Evolutionary conservation across 2,888 invertebrate species (phyloP), one percentile per base, ranked within the genome.

Genomic region (Pemphredon lugubris): DNA sequence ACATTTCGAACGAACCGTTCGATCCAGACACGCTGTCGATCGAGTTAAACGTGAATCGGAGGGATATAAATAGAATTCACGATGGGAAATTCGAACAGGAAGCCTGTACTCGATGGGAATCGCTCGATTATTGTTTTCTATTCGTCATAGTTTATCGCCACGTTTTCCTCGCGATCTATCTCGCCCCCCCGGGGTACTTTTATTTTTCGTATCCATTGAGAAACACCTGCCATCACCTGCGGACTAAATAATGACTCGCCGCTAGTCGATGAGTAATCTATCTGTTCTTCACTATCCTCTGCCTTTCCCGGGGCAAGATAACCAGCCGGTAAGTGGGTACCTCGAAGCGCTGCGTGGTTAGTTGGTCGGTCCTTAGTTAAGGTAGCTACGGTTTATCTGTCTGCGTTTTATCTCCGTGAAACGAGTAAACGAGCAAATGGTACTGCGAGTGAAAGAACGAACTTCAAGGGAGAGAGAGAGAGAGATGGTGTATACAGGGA

Each of bases 1-100:
- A 71, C 57, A 71, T 71, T 69, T n/a, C 48, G 1, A 44, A 45
- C 23, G 30, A n/a, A 57, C 63, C 70, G 51, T 53, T 61, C 51
- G 51, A n/a, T n/a, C 26, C 26, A 23, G n/a, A 7, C 20, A 5
- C n/a, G 30, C 9, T 34, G 23, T 26, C 0, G 20, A 40, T 54
- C 42, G 21, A 34, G 26, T 32, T n/a, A 30, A 47, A 40, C 39
- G 14, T 13, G 50, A 26, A 40, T 44, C 30, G 44, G 44, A 70
- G 60, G 69, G 69, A 54, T 68, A 53, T 11, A 34, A 45, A 30
- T n/a, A n/a, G n/a, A n/a, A n/a, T n/a, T n/a, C n/a, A n/a, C n/a
- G n/a, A n/a, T n/a, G n/a, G n/a, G n/a, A n/a, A n/a, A n/a, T n/a
- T n/a, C n/a, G n/a, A n/a, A n/a, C n/a, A n/a, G n/a, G n/a, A n/a